These are phyloP conservation scores for Verasper variegatus DNA, from an alignment of 2,113 vertebrate genomes.

Conservation along the genomic window DNA sequence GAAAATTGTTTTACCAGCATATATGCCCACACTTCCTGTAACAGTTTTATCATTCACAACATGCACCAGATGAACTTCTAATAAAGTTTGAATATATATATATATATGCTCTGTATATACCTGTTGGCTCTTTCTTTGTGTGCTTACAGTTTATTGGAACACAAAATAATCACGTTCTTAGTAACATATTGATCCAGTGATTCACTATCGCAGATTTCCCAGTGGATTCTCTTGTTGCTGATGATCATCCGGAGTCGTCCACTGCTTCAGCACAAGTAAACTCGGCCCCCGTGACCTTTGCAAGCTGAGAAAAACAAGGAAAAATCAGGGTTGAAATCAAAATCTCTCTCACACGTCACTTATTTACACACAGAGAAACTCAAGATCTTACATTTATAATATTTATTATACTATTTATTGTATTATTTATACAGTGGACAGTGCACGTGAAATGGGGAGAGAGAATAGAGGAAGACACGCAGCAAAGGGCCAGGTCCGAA, in stretches of 20 bases:
- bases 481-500: too few species aligned
- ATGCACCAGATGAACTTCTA: constrained; percentile 65
- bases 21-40: constrained; percentile 42
- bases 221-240: constrained; percentile 1
- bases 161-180: not conserved
- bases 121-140: constrained; percentile 29
- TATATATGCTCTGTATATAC: constrained; percentile 4
- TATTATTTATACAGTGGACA: too few species aligned
- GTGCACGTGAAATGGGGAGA: too few species aligned
- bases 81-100: constrained; percentile 64
- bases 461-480: too few species aligned
- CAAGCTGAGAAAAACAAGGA: constrained; percentile 73
- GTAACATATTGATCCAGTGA: constrained; percentile 14
- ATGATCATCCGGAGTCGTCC: constrained; percentile 5
- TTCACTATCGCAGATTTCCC: not conserved
- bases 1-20: constrained; percentile 32
- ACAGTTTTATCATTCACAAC: constrained; percentile 55
- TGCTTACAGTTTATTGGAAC: constrained; percentile 53
- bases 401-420: too few species aligned
- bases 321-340: not conserved
- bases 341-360: not conserved
- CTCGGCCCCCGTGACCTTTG: constrained; percentile 80
- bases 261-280: constrained; percentile 80
- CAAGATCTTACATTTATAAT: too few species aligned
- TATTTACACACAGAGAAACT: too few species aligned